A percentile compares a stretch with the other conserved stretches of the same genome.
phyloP scores from a whole-genome alignment of 92 coral and sea anemone genomes.

The Bergia sp. region DNA sequence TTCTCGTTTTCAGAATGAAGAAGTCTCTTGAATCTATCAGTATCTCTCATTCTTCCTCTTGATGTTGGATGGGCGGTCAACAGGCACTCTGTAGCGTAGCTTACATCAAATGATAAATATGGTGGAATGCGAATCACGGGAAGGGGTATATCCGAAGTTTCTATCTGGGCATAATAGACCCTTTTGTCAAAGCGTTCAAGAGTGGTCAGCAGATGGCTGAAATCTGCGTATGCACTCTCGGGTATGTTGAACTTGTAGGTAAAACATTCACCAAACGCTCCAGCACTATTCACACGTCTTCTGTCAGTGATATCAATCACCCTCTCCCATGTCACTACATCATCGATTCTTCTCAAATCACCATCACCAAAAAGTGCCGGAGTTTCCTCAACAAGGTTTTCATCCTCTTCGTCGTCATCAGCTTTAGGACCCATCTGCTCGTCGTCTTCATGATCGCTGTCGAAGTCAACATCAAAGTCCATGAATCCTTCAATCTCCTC shows the following conservation, averaged over 20 bases:
- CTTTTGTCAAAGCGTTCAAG: constrained; percentile 73
- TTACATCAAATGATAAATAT: constrained; percentile 67
- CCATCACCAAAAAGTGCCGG: constrained; percentile 17
- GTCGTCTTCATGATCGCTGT: constrained; percentile 37
- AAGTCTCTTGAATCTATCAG: constrained; percentile 51
- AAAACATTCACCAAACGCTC: constrained; percentile 72
- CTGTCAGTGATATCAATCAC: constrained; percentile 63
- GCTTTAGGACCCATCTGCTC: constrained; percentile 40
- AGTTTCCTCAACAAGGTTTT: constrained; percentile 20
- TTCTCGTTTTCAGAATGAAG: constrained; percentile 57
- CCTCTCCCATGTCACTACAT: constrained; percentile 66
- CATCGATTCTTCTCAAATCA: constrained; percentile 56
- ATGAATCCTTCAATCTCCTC: constrained; percentile 58
- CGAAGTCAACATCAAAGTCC: constrained; percentile 44
- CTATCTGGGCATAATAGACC: constrained; percentile 66
- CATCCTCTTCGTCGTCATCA: constrained; percentile 4
- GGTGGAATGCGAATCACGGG: constrained; percentile 53
- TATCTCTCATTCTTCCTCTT: constrained; percentile 66
- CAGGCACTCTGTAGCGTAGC: constrained; percentile 81
- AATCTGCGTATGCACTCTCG: constrained; percentile 41
- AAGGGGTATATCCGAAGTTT: constrained; percentile 40
- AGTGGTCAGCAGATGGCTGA: constrained; percentile 54
- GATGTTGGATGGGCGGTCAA: constrained; percentile 72
- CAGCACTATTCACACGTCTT: background rate
- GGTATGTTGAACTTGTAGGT: constrained; percentile 58